Evolutionary conservation across 2,888 invertebrate genomes (phyloP), one percentile per base, ranked within the genome.

Genomic region (Exephanes ischioxanthus): DNA sequence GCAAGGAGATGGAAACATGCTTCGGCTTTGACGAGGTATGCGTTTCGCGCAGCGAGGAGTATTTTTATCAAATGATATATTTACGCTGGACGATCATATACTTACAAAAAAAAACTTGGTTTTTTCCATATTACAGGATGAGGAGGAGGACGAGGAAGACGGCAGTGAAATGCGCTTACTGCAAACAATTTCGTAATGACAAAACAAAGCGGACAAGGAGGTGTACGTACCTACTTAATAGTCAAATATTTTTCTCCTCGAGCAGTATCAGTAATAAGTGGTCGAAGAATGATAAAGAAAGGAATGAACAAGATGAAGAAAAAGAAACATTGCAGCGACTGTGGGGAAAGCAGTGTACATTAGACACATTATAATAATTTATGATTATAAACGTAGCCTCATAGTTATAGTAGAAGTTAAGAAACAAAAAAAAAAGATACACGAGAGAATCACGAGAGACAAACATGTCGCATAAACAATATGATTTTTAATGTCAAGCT

Each of bases 21-120:
- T 98, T 98, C 89, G 97, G 97, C 2, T 97, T 98, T 94, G 97
- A 97, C 93, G 95, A 95, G 89, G 97, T 96, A 92, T 95, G 45
- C 16, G 95, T 95, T 81, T 37, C 67, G 14, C 14, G 30, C 41
- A n/a, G 2, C 5, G 48, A 61, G 11, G 14, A 48, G 14, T 48
- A 14, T 51, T 1, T 11, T 48, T n/a, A 66, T 6, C 61, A 22
- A 14, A 67, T 79, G 48, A 45, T 4, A 9, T 9, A 71, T 19
- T 79, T 63, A 37, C 16, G n/a, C 14, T 61, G 75, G 19, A n/a
- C 30, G 16, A 11, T 6, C 51, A 14, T 76, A 19, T 16, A 58
- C 58, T 33, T 16, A n/a, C 22, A 41, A 5, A 9, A 41, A 26
- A 41, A 73, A 7, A 14, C 4, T 16, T 16, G 61, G 58, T 7